Percentiles rank a stretch among this genome's conserved stretches.
Conservation (phyloP, 1,140 invertebrate genomes). For the Gonioctena quinquepunctata region DNA sequence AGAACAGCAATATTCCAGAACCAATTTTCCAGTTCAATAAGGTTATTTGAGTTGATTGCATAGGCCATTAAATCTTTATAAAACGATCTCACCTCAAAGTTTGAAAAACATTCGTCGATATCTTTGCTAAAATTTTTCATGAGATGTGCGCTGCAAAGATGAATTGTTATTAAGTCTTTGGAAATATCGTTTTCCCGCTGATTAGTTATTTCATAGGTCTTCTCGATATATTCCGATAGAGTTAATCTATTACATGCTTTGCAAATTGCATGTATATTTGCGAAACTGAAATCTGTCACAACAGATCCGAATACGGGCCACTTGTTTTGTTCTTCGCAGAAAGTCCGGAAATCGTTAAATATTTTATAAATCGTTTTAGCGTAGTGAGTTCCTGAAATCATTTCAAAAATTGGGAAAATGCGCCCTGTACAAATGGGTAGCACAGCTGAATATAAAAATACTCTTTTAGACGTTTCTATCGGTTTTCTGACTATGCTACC, state of each 20-base stretch:
- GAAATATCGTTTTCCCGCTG: background rate
- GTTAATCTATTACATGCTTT: conserved; percentile 15
- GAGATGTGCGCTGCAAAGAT: conserved; percentile 20
- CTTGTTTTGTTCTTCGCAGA: conserved; percentile 8
- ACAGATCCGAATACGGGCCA: conserved; percentile 13
- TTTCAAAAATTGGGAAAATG: conserved; percentile 13
- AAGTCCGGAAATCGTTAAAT: conserved; percentile 14
- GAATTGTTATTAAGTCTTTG: background rate
- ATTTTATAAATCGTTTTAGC: conserved; percentile 8
- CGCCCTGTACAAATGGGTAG: background rate
- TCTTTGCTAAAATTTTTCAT: conserved; percentile 21
- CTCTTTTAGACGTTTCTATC: too few species aligned
- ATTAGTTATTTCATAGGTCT: background rate
- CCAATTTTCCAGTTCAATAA: background rate
- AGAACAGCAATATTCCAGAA: background rate
- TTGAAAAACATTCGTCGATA: background rate
- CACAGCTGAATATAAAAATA: background rate
- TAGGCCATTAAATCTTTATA: conserved; percentile 10
- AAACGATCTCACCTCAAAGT: background rate
- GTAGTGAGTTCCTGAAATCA: conserved; percentile 1
- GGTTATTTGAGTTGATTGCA: background rate
- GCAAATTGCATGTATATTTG: conserved; percentile 21
- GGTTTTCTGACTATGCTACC: too few species aligned
- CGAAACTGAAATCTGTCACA: conserved; percentile 17
- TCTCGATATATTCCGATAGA: conserved; percentile 8